These are phyloP conservation scores for Drosophila stalkeri DNA, from an alignment of 2,888 invertebrate genomes.

Conservation along the genomic window DNA sequence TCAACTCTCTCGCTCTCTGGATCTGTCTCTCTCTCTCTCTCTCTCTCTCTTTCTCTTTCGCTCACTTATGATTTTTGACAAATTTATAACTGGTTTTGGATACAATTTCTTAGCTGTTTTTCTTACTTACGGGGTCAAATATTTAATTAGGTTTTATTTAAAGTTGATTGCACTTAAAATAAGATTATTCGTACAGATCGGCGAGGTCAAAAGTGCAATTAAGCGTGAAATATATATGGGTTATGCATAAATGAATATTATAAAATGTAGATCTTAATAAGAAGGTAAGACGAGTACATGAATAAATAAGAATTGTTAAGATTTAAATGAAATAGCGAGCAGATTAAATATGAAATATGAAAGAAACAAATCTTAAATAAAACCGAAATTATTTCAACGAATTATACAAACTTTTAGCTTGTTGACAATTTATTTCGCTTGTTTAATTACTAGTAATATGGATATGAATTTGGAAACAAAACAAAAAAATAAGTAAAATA, in stretches of 20 bases:
- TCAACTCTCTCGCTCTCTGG: no score
- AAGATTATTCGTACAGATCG: neutral
- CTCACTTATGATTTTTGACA: neutral
- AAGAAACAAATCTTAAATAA: neutral
- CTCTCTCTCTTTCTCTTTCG: neutral
- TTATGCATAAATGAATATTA: neutral
- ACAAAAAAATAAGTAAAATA: neutral
- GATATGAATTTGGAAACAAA: neutral
- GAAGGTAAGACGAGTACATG: neutral
- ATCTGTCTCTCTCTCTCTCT: neutral
- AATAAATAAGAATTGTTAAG: conserved; percentile 1
- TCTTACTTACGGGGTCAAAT: neutral
- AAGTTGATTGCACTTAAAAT: conserved; percentile 28
- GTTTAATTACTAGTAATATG: neutral
- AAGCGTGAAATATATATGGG: conserved; percentile 1
- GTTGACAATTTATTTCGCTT: neutral
- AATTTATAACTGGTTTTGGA: conserved; percentile 57
- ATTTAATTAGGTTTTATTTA: conserved; percentile 36
- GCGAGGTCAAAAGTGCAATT: conserved; percentile 3
- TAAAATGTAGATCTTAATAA: neutral
- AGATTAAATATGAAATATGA: neutral
- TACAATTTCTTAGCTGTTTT: neutral
- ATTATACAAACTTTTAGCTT: neutral
- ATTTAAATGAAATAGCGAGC: neutral
- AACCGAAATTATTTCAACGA: neutral